Conservation (phyloP, 2,888 invertebrate genomes). For the Eudemis profundana region DNA sequence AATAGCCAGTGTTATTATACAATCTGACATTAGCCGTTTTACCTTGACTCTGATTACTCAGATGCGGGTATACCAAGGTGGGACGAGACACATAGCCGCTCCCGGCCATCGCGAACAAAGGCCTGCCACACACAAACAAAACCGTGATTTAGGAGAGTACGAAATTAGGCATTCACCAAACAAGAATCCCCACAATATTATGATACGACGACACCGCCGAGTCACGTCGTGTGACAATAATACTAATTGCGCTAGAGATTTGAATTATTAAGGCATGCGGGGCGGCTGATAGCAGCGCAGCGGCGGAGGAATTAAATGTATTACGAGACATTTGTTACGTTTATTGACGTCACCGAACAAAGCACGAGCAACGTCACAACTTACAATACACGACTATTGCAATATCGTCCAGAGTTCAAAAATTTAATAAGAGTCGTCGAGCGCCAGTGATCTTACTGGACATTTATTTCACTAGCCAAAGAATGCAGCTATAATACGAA, state of each 20-base stretch:
- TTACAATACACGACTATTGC: slow-evolving; percentile 27
- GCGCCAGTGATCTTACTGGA: slow-evolving; percentile 2
- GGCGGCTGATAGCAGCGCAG: slow-evolving; percentile 28
- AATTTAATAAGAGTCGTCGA: slow-evolving; percentile 25
- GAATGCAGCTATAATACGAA: slow-evolving; percentile 21
- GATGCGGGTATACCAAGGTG: slow-evolving; percentile 29
- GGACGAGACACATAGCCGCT: slow-evolving; percentile 41
- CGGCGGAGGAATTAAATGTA: slow-evolving; percentile 38
- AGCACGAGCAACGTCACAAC: slow-evolving; percentile 21
- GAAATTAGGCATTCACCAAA: slow-evolving; percentile 65
- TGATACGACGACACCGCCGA: slow-evolving; percentile 52
- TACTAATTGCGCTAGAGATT: slow-evolving; percentile 41
- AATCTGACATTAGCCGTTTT: slow-evolving; percentile 10
- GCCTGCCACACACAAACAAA: slow-evolving; percentile 70
- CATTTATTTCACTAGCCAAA: slow-evolving; percentile 15
- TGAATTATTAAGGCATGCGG: slow-evolving; percentile 41
- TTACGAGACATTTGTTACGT: slow-evolving; percentile 33
- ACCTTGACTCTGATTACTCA: slow-evolving; percentile 28
- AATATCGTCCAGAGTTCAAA: slow-evolving; percentile 20
- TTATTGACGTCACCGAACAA: slow-evolving; percentile 33
- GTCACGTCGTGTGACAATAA: slow-evolving; percentile 42
- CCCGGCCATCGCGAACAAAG: slow-evolving; percentile 66
- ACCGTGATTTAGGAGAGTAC: slow-evolving; percentile 71
- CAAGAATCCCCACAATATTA: slow-evolving; percentile 59
- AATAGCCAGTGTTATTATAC: slow-evolving; percentile 6